Evolutionary conservation across 2,797 vertebrate species (phyloP).

Genomic region (Micromesistius poutassou): DNA sequence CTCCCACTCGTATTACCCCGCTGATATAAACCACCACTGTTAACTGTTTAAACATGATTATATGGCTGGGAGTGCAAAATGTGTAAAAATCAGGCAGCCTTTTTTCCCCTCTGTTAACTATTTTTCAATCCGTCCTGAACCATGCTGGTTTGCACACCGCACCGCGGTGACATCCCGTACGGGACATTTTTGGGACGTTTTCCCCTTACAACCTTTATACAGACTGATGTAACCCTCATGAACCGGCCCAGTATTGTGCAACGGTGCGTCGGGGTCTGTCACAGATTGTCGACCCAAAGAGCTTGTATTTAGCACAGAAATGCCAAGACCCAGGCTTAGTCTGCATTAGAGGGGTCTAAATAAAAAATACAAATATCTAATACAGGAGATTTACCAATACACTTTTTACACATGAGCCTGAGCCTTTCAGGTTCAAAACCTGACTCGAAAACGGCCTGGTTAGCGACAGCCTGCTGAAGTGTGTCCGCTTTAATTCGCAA

Average conservation of each 20-base stretch:
- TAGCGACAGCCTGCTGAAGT: not conserved
- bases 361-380: not conserved
- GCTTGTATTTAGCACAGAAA: too few species aligned
- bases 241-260: not conserved
- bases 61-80: not conserved
- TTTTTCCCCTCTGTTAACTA: not conserved
- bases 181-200: not conserved
- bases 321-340: not conserved
- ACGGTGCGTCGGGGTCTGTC: too few species aligned
- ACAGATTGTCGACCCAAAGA: too few species aligned
- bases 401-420: not conserved
- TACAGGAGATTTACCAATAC: not conserved
- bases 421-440: constrained; percentile 4
- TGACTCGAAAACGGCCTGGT: not conserved
- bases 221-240: not conserved
- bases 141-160: not conserved
- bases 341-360: not conserved
- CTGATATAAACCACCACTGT: not conserved
- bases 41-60: not conserved
- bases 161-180: not conserved
- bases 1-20: not conserved
- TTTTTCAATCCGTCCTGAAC: not conserved
- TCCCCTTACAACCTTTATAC: not conserved
- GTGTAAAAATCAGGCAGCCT: too few species aligned
- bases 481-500: not conserved